phyloP scores from a whole-genome alignment of 2,797 vertebrate genomes.

The Erpetoichthys calabaricus region DNA sequence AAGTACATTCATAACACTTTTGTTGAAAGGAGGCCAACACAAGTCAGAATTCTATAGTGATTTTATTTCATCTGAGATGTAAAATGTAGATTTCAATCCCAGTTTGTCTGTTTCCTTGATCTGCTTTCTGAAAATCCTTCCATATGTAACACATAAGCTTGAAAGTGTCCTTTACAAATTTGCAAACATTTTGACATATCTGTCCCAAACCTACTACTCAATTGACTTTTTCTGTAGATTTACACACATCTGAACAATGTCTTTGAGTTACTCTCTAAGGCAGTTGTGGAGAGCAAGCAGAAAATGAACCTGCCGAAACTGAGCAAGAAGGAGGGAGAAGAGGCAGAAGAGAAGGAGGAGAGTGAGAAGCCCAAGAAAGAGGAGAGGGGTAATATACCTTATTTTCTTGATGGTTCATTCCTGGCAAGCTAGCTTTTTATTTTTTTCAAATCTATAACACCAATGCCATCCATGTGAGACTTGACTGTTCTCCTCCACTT shows the following conservation, averaged over 20 bases:
- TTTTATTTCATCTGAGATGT: too few species aligned
- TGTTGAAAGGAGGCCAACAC: too few species aligned
- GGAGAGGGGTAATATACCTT: slow-evolving; percentile 29
- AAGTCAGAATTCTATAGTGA: too few species aligned
- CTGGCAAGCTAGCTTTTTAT: not conserved
- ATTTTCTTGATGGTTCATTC: too few species aligned
- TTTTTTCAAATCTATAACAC: not conserved
- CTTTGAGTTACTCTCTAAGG: slow-evolving; percentile 51
- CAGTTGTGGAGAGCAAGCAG: slow-evolving; percentile 54
- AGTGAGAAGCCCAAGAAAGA: slow-evolving; percentile 41
- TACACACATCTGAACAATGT: slow-evolving; percentile 54
- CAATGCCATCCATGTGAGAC: not conserved
- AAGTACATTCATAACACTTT: too few species aligned
- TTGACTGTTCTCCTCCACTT: not conserved
- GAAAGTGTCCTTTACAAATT: too few species aligned
- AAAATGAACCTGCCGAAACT: slow-evolving; percentile 51
- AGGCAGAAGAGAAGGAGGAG: slow-evolving; percentile 33
- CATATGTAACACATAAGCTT: too few species aligned
- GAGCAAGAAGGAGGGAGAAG: slow-evolving; percentile 40
- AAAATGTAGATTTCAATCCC: too few species aligned
- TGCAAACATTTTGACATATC: too few species aligned
- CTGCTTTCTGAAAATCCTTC: too few species aligned
- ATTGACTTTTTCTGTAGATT: slow-evolving; percentile 29
- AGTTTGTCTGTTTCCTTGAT: too few species aligned
- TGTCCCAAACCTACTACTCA: not conserved